A percentile compares a stretch with the other conserved stretches of the same genome.
These are phyloP conservation scores for Leguminivora glycinivorella DNA, from an alignment of 1,140 invertebrate genomes.

Conservation along the genomic window DNA sequence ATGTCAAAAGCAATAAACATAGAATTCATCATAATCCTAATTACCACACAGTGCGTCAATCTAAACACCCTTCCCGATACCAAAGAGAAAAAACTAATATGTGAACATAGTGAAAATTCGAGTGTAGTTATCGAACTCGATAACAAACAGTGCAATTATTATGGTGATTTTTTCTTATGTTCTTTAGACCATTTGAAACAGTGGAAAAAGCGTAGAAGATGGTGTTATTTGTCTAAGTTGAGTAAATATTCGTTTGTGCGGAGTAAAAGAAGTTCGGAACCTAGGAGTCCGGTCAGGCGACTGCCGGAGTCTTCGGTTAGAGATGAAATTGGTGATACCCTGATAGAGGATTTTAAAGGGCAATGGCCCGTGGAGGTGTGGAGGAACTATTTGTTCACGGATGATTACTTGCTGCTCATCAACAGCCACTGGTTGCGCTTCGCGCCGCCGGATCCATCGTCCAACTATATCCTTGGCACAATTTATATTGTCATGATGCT, in stretches of 20 bases:
- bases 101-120: constrained; percentile 35
- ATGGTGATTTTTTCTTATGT: constrained; percentile 42
- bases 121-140: constrained; percentile 34
- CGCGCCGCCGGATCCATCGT: constrained; percentile 76
- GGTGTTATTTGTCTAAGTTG: constrained; percentile 31
- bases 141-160: constrained; percentile 43
- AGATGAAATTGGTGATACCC: background rate
- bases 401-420: constrained; percentile 80
- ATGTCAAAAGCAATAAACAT: constrained; percentile 51
- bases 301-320: background rate
- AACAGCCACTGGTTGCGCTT: constrained; percentile 84
- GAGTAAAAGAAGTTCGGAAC: constrained; percentile 29
- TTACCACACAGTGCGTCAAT: constrained; percentile 47
- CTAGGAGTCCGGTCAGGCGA: background rate
- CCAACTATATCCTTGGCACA: constrained; percentile 80
- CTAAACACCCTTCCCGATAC: constrained; percentile 36
- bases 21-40: constrained; percentile 47
- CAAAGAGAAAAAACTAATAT: constrained; percentile 32
- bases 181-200: constrained; percentile 54
- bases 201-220: constrained; percentile 66
- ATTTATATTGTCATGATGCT: constrained; percentile 81
- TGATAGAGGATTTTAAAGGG: constrained; percentile 53
- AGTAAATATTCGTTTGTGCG: constrained; percentile 33
- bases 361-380: constrained; percentile 77
- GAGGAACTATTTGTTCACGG: constrained; percentile 75